These are phyloP conservation scores for Cephus runcator DNA, from an alignment of 2,888 invertebrate species.

Conservation along the genomic window DNA sequence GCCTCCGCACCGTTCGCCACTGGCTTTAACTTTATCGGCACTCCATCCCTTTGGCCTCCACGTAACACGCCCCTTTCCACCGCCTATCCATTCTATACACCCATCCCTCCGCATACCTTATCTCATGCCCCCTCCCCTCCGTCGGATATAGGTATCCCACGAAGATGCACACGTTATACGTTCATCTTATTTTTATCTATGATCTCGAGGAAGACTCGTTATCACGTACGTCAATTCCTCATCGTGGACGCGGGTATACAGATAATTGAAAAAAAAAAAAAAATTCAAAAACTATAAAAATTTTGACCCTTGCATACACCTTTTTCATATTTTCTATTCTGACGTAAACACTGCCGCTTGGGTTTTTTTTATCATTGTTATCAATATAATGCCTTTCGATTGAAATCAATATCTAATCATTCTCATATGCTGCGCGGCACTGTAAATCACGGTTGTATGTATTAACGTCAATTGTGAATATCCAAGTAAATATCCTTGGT, in stretches of 20 bases:
- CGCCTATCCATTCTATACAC: conserved; percentile 9
- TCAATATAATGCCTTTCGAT: too few relatives aligned
- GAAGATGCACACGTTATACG: not conserved
- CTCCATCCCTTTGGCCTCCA: conserved; percentile 44
- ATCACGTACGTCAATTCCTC: not conserved
- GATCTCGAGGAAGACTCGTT: not conserved
- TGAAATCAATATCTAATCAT: too few relatives aligned
- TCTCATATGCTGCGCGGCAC: not conserved
- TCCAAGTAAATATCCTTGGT: not conserved
- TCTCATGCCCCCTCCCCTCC: conserved; percentile 11
- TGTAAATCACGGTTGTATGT: not conserved
- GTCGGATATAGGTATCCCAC: not conserved
- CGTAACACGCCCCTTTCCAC: conserved; percentile 19
- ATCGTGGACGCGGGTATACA: not conserved
- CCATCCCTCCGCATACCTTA: not conserved
- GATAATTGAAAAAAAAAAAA: not conserved
- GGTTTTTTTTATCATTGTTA: too few relatives aligned
- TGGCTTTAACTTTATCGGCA: conserved; percentile 64
- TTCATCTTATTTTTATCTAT: not conserved
- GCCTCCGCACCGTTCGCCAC: conserved; percentile 60
- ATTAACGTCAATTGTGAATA: not conserved
- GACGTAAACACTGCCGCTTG: too few relatives aligned
- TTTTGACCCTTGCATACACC: too few relatives aligned
- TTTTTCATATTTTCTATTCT: too few relatives aligned
- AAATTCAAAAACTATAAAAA: not conserved